phyloP scores from a whole-genome alignment of 30 jellyfish, hydroid and myxozoan genomes.

The Mastigias papua region DNA sequence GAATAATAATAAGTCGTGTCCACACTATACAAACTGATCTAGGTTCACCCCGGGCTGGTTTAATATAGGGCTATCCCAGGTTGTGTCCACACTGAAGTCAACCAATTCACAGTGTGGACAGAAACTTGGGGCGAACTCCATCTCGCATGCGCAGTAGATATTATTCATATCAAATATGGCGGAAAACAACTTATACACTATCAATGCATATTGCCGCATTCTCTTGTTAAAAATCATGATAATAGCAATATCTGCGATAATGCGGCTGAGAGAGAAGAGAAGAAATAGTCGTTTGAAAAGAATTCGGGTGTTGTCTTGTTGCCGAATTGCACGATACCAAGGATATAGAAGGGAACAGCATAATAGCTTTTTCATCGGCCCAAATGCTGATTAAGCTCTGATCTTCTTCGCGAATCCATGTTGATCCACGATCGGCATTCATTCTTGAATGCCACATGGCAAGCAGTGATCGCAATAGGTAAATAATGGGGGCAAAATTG shows the following conservation, averaged over 20 bases:
- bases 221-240: background rate
- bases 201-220: background rate
- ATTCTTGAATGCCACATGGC: background rate
- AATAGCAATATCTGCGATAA: background rate
- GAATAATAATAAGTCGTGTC: constrained; percentile 17
- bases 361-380: constrained; percentile 3
- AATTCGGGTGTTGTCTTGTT: background rate
- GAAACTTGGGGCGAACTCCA: constrained; percentile 16
- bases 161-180: background rate
- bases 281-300: background rate
- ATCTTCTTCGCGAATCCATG: constrained; percentile 16
- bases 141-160: constrained; percentile 23
- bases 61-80: background rate
- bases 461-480: background rate
- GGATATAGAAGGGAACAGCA: background rate
- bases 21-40: constrained; percentile 13
- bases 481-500: background rate
- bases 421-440: constrained; percentile 17
- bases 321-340: background rate
- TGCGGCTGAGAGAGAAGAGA: background rate
- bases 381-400: constrained; percentile 14
- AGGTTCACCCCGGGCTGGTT: constrained; percentile 14
- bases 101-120: constrained; percentile 4
- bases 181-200: background rate
- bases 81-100: constrained; percentile 5